phyloP scores from a whole-genome alignment of 2,113 vertebrate genomes.

The Tupaia tana region DNA sequence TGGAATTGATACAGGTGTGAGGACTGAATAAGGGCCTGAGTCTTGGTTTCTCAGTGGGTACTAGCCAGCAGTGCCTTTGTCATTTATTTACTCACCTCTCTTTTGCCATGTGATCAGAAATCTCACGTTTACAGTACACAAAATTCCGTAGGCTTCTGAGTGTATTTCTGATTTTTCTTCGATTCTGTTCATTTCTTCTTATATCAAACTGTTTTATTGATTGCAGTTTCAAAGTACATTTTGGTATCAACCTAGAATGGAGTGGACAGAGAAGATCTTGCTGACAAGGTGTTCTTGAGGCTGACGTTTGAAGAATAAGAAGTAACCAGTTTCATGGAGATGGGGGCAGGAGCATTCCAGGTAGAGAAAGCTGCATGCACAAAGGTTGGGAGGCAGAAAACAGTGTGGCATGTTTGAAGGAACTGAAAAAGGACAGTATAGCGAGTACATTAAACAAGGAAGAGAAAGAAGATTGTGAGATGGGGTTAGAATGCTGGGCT shows the following conservation, averaged over 20 bases:
- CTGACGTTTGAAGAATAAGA: neutral
- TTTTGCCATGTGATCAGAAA: neutral
- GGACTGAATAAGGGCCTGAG: neutral
- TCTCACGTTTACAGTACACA: neutral
- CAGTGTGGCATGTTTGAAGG: neutral
- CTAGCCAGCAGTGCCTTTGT: neutral
- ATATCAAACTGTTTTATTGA: neutral
- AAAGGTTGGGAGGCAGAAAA: neutral
- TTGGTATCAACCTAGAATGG: neutral
- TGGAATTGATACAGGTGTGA: neutral
- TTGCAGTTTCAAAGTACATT: neutral
- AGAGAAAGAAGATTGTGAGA: neutral
- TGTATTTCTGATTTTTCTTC: constrained; percentile 23
- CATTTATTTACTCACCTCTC: neutral
- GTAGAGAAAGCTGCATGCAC: neutral
- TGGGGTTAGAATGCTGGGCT: neutral
- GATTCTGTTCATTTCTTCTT: constrained; percentile 27
- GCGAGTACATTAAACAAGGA: neutral
- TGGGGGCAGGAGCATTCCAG: neutral
- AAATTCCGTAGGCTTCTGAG: neutral
- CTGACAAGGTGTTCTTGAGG: neutral
- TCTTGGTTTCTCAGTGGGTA: neutral
- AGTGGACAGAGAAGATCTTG: neutral
- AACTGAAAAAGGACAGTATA: neutral
- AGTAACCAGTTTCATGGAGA: neutral